Evolutionary conservation across 2,113 vertebrate species (phyloP), one percentile per base, ranked within the genome.

Genomic region (Gnathonemus longibarbis): DNA sequence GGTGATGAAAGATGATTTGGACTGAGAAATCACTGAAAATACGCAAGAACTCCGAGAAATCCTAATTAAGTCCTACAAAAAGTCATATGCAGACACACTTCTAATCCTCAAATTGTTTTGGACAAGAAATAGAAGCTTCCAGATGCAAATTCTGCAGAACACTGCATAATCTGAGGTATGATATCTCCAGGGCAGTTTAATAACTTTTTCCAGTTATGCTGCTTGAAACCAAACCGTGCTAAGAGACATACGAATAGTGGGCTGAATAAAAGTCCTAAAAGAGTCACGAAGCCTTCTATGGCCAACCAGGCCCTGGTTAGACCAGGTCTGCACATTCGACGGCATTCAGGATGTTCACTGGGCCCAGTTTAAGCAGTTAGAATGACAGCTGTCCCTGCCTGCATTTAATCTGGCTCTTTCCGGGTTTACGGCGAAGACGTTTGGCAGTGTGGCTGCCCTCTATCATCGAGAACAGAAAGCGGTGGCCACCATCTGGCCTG

Each of bases 381-480:
- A 35, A 80, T 84, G 83, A 46, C 83, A 46, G 83, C 83, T 84
- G 83, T 48, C 83, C n/a, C 56, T 19, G 56, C 58, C 42, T 39
- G 52, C n/a, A 80, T 80, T 80, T 50, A 53, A 52, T 31, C 11
- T 45, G 52, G 35, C 49, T 42, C 80, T 50, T 85, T 89, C 11
- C 15, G 83, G 77, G 50, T 56, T n/a, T 39, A 56, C 27, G 80
- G 52, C 42, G 49, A 39, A 52, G 19, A 17, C 39, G 19, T 62
- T 85, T 89, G 21, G 80, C 24, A 89, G 89, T 19, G 31, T 31
- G 77, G 42, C 80, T 42, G n/a, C 89, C 83, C 52, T 58, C 52
- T 39, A 19, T 45, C 80, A n/a, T 24, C 39, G 50, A 11, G 31
- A 52, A 89, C 50, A 35, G 88, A 45, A 89, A 84, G 39, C 74